Evolutionary conservation across 37 sponge, comb jelly and placozoan species (phyloP).

Genomic region (Halichondria panicea): DNA sequence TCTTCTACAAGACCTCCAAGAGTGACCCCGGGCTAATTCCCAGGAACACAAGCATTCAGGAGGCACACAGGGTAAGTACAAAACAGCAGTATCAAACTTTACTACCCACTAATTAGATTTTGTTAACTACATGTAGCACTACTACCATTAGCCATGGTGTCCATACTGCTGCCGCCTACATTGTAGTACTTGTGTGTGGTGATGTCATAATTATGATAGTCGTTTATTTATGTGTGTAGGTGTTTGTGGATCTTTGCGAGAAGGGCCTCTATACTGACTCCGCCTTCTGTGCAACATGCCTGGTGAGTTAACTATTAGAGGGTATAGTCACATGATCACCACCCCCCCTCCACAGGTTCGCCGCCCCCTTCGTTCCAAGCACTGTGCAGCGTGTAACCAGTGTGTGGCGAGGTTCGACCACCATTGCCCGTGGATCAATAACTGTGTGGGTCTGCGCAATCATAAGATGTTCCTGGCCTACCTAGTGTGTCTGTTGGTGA

Average conservation of each 20-base stretch:
- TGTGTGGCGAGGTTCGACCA: slow-evolving; percentile 96
- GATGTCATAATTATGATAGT: not conserved
- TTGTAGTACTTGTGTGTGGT: not conserved
- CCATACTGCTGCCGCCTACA: too few species aligned
- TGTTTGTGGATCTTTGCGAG: slow-evolving; percentile 69
- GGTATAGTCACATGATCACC: not conserved
- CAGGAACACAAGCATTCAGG: not conserved
- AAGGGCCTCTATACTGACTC: slow-evolving; percentile 45
- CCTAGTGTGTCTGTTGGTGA: slow-evolving; percentile 45
- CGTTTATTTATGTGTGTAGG: slow-evolving; percentile 27
- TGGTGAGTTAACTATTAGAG: slow-evolving; percentile 43
- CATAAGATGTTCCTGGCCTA: slow-evolving; percentile 68
- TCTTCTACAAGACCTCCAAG: slow-evolving; percentile 38
- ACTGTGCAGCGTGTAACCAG: slow-evolving; percentile 88
- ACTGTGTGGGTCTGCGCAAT: slow-evolving; percentile 82
- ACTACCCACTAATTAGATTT: not conserved
- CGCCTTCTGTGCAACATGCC: slow-evolving; percentile 85
- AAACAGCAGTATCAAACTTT: not conserved
- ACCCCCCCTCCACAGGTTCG: slow-evolving; percentile 39
- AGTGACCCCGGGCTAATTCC: slow-evolving; percentile 80
- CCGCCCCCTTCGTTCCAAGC: slow-evolving; percentile 90
- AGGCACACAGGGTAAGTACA: slow-evolving; percentile 50
- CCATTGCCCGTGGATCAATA: slow-evolving; percentile 95
- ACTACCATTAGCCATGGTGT: too few species aligned
- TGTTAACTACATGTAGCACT: too few species aligned